Percentiles rank a stretch among this genome's conserved stretches.
phyloP scores from a whole-genome alignment of 2,113 vertebrate species.

The Rousettus leschenaultii region DNA sequence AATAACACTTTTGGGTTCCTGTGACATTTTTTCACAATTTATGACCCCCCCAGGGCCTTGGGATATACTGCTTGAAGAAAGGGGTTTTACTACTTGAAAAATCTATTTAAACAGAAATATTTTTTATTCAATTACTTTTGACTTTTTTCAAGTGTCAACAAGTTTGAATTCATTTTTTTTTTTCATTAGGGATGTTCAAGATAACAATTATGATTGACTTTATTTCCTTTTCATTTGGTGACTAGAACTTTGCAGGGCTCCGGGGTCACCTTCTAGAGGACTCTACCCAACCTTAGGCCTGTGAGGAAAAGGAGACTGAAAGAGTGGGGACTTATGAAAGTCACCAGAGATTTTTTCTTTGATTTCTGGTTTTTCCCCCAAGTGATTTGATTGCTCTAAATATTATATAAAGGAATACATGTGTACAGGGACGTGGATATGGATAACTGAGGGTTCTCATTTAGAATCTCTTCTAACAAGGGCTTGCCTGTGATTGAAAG shows the following conservation, averaged over 20 bases:
- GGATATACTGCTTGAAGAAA: not conserved
- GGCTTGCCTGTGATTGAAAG: not conserved
- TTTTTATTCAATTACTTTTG: not conserved
- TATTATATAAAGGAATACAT: not conserved
- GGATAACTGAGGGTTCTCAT: not conserved
- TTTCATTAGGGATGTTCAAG: not conserved
- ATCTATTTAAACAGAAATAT: not conserved
- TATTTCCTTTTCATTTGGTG: constrained; percentile 29
- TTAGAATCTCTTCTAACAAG: not conserved
- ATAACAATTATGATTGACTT: not conserved
- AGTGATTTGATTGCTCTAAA: constrained; percentile 1
- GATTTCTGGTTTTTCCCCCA: not conserved
- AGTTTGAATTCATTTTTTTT: constrained; percentile 14
- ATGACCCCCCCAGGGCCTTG: not conserved
- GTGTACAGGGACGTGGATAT: not conserved
- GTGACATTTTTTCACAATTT: constrained; percentile 20
- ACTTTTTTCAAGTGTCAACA: not conserved
- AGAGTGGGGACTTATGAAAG: not conserved
- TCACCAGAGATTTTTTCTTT: not conserved
- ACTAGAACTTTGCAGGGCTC: not conserved
- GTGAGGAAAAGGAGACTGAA: not conserved
- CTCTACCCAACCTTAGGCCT: not conserved
- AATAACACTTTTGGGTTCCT: not conserved
- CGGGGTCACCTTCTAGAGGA: not conserved
- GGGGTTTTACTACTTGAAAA: not conserved